Evolutionary conservation across 2,888 invertebrate genomes (phyloP), one percentile per base, ranked within the genome.

Genomic region (Allophyes oxyacanthae): DNA sequence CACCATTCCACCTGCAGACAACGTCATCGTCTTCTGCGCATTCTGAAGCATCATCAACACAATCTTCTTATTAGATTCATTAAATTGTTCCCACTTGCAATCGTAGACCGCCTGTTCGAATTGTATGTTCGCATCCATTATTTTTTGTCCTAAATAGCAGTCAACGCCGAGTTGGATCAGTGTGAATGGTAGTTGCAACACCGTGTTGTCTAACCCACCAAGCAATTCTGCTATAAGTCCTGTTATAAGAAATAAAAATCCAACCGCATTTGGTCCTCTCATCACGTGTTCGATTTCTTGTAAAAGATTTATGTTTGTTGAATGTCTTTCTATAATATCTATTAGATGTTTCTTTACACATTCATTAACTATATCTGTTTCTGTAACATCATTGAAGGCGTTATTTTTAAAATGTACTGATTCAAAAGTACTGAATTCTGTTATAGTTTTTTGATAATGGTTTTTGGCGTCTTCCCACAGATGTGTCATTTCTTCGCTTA

Each of bases 191-290:
- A 89, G 46, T 42, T 84, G 72, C 2, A 88, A 20, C 30, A 79
- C 86, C 0, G 87, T 89, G 7, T 89, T 86, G 15, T 88, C 81
- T 40, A 90, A 53, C 0, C 88, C 85, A 2, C 86, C 89, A 0
- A 90, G 78, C n/a, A 89, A 48, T 64, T 85, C 87, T 0, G 85
- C 79, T 40, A 86, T 84, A 0, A 90, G 58, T 2, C 82, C 84
- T 1, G 82, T 50, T 0, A 82, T 75, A 0, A 89, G 70, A 4
- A 85, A 62, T 0, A 76, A 6, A 37, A 88, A 87, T 58, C 87
- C 89, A 1, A 83, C 56, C 4, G 83, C 86, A n/a, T 87, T 77
- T 0, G 84, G 82, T 1, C 77, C 72, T 38, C 79, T 72, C 43
- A 87, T 86, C 0, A 83, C 61, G 1, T 59, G 53, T 66, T 88